Conservation (phyloP, 2,113 vertebrate genomes). For the Ictidomys tridecemlineatus region DNA sequence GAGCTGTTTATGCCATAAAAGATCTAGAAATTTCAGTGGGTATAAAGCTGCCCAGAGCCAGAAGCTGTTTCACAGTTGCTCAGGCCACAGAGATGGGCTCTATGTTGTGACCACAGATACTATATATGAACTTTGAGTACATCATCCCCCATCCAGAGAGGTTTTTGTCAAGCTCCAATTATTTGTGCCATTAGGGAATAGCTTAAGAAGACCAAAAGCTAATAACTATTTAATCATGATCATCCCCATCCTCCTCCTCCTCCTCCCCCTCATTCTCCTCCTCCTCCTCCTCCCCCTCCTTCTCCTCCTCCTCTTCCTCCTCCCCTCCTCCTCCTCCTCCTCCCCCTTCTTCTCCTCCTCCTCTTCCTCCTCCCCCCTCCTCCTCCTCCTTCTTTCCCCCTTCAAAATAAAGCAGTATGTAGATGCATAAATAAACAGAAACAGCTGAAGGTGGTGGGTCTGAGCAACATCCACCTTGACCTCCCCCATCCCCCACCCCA, state of each 20-base stretch:
- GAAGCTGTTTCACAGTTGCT: not conserved
- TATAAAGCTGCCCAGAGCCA: not conserved
- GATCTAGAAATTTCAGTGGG: conserved; percentile 1
- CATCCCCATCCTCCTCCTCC: too few relatives aligned
- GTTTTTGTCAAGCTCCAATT: not conserved
- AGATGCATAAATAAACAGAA: not conserved
- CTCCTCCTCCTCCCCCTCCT: too few relatives aligned
- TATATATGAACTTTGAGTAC: not conserved
- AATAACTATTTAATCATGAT: not conserved
- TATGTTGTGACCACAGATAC: not conserved
- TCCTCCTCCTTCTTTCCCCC: too few relatives aligned
- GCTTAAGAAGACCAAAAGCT: not conserved
- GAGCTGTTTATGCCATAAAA: conserved; percentile 62
- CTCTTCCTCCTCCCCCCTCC: too few relatives aligned
- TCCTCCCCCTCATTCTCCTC: too few relatives aligned
- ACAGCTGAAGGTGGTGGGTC: not conserved
- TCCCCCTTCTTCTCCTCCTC: too few relatives aligned
- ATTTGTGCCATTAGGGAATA: not conserved
- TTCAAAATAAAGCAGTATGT: not conserved
- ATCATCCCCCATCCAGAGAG: not conserved
- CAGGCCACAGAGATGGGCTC: not conserved
- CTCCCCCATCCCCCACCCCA: too few relatives aligned
- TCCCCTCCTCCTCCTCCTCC: not conserved
- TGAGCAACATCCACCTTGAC: not conserved
- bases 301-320: not conserved